Percentiles rank a stretch among this genome's conserved stretches.
phyloP scores from a whole-genome alignment of 2,113 vertebrate genomes.

The Apus apus region DNA sequence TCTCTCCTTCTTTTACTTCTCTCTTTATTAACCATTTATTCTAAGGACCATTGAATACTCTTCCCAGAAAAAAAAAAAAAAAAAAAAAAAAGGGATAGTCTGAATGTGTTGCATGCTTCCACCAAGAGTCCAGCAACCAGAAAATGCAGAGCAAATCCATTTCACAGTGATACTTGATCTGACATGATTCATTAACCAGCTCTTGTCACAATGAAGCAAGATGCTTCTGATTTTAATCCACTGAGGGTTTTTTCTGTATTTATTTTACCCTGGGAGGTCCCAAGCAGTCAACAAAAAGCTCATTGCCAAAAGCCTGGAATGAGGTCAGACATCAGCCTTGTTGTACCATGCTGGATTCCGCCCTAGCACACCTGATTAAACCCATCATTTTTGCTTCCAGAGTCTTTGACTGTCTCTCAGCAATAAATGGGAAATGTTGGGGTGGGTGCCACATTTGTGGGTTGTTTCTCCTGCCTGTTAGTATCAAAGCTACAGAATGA shows the following conservation, averaged over 20 bases:
- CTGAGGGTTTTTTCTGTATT: background rate
- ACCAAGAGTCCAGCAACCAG: background rate
- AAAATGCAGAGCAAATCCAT: background rate
- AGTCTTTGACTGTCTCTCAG: background rate
- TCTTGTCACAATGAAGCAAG: background rate
- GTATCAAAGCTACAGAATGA: background rate
- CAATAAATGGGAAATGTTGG: background rate
- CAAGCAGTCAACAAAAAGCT: background rate
- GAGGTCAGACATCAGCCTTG: background rate
- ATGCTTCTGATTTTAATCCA: background rate
- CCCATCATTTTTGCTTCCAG: background rate
- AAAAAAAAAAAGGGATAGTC: background rate
- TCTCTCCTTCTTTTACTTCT: background rate
- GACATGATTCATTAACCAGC: background rate
- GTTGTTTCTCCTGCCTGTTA: background rate
- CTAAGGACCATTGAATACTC: background rate
- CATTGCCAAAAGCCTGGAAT: background rate
- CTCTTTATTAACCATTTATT: background rate
- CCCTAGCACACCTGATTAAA: background rate
- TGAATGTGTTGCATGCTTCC: background rate
- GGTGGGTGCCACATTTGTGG: background rate
- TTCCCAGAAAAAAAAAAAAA: no score
- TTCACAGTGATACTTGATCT: background rate
- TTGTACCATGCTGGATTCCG: rapidly evolving
- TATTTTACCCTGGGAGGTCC: background rate